Conservation (phyloP, 2,797 vertebrate species). For the Acanthis flammea region DNA sequence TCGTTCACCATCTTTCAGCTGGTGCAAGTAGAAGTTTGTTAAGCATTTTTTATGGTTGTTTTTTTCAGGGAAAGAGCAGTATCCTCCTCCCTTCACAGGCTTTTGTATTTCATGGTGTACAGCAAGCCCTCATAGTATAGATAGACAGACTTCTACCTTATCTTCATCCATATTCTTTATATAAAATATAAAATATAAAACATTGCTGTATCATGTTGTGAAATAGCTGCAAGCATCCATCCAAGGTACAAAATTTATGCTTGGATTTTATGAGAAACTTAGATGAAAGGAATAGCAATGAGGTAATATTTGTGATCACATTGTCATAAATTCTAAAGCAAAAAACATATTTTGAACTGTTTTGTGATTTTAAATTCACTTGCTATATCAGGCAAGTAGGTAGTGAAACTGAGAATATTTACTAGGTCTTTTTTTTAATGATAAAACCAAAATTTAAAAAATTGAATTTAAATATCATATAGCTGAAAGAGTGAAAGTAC, state of each 20-base stretch:
- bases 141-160: not conserved
- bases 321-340: not conserved
- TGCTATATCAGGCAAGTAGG: not conserved
- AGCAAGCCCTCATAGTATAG: not conserved
- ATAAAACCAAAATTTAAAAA: not conserved
- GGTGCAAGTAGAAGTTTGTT: not conserved
- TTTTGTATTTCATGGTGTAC: not conserved
- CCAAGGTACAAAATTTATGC: not conserved
- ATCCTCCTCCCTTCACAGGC: not conserved
- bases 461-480: not conserved
- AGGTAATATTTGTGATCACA: not conserved
- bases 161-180: not conserved
- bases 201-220: not conserved
- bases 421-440: accelerated
- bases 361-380: not conserved
- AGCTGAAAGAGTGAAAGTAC: not conserved
- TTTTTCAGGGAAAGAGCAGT: not conserved
- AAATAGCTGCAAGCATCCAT: not conserved
- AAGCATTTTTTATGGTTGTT: not conserved
- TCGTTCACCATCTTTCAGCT: not conserved
- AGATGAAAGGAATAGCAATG: not conserved
- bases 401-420: not conserved
- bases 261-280: not conserved
- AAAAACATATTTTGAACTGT: not conserved
- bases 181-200: not conserved